Percentiles rank a stretch among this genome's conserved stretches.
phyloP scores from a whole-genome alignment of 2,113 vertebrate genomes.

The Sapayoa aenigma region DNA sequence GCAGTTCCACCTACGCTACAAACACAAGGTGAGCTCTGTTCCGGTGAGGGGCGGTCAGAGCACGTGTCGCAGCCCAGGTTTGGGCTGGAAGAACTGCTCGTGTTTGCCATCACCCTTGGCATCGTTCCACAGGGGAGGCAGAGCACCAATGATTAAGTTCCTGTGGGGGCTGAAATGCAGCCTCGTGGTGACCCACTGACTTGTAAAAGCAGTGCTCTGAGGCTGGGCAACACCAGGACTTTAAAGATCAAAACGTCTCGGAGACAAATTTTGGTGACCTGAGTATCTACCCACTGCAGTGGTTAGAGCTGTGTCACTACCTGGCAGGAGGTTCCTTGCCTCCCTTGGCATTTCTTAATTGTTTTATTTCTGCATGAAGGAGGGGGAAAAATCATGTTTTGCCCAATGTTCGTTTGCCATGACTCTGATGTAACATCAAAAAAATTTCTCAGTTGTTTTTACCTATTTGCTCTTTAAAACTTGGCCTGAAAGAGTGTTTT shows the following conservation, averaged over 20 bases:
- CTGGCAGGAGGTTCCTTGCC: not conserved
- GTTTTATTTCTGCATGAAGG: not conserved
- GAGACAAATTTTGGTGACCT: not conserved
- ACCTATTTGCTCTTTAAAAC: not conserved
- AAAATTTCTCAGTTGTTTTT: not conserved
- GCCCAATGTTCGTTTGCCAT: fast-evolving
- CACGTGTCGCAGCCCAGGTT: not conserved
- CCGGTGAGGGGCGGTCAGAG: no score
- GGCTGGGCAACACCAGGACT: fast-evolving
- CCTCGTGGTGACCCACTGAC: fast-evolving
- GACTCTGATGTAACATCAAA: not conserved
- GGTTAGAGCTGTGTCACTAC: fast-evolving
- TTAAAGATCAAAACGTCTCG: not conserved
- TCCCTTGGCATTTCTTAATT: not conserved
- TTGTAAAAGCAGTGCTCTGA: not conserved
- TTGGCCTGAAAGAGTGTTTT: fast-evolving
- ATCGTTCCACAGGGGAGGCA: no score
- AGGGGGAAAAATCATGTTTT: fast-evolving
- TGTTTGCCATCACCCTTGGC: no score
- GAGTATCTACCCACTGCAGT: not conserved
- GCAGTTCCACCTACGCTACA: not conserved
- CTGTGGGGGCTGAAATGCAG: not conserved
- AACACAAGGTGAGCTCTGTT: no score
- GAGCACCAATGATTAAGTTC: not conserved
- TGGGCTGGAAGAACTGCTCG: not conserved